Evolutionary conservation across 2,113 vertebrate genomes (phyloP).

Genomic region (Gallinago undulata): DNA sequence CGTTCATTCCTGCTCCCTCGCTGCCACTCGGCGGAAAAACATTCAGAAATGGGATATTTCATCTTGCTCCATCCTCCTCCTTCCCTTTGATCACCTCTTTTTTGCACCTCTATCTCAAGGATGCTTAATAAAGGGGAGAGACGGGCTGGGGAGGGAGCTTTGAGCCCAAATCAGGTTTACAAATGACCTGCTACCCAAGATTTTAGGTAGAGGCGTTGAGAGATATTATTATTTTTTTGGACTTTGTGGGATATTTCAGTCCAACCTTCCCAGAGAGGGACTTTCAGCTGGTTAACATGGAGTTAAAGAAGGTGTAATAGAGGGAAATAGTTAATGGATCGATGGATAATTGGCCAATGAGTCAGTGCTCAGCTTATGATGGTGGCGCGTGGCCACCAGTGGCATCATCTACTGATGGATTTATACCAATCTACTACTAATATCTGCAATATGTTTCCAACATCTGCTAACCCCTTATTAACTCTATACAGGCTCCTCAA

Average conservation of each 20-base stretch:
- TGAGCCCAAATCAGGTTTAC: not conserved
- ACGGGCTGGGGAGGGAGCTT: not conserved
- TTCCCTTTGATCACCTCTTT: slow-evolving; percentile 45
- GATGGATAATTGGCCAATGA: not conserved
- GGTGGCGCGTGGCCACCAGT: not conserved
- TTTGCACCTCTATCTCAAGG: not conserved
- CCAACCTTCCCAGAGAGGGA: not conserved
- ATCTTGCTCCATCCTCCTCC: slow-evolving; percentile 27
- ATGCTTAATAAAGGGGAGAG: slow-evolving; percentile 23
- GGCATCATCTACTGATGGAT: slow-evolving; percentile 40
- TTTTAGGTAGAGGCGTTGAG: not conserved
- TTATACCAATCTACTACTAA: slow-evolving; percentile 55
- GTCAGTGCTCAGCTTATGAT: not conserved
- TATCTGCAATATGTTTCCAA: slow-evolving; percentile 62
- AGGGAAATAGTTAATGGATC: slow-evolving; percentile 6
- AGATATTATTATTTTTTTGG: not conserved
- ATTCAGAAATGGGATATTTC: slow-evolving; percentile 49
- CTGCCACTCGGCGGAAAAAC: slow-evolving; percentile 53
- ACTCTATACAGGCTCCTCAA: slow-evolving; percentile 30
- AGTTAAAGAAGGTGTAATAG: not conserved
- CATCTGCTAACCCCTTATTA: slow-evolving; percentile 64
- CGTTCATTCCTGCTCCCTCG: slow-evolving; percentile 4
- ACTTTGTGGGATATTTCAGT: not conserved
- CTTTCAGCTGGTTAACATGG: not conserved
- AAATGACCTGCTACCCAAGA: not conserved